phyloP scores from a whole-genome alignment of 2,888 invertebrate species.

The Apodemia zela region DNA sequence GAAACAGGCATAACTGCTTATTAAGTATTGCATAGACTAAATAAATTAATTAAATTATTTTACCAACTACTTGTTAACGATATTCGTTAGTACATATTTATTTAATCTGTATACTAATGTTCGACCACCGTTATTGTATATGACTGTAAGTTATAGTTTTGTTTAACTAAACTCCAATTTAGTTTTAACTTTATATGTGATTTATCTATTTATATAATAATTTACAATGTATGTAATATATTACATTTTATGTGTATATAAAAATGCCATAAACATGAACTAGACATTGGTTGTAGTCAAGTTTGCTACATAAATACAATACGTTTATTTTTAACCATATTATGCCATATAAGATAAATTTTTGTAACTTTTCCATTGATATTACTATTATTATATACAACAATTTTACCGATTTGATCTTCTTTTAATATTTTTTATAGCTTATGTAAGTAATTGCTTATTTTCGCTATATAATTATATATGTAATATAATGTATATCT shows the following conservation, averaged over 20 bases:
- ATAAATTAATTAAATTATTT: constrained; percentile 38
- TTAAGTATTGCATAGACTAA: constrained; percentile 24
- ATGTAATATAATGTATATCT: constrained; percentile 21
- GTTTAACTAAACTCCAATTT: constrained; percentile 35
- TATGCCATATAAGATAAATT: no score
- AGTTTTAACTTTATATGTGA: constrained; percentile 20
- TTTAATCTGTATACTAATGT: constrained; percentile 33
- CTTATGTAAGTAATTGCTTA: constrained; percentile 27
- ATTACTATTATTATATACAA: constrained; percentile 21
- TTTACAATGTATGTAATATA: constrained; percentile 30
- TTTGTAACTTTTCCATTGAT: no score
- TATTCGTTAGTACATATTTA: constrained; percentile 30
- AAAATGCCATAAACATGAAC: neutral
- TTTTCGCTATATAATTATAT: constrained; percentile 25
- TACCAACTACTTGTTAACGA: constrained; percentile 26
- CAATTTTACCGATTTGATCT: constrained; percentile 30
- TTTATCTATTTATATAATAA: constrained; percentile 27
- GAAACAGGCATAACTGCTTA: constrained; percentile 54
- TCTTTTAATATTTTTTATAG: constrained; percentile 33
- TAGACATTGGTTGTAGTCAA: neutral
- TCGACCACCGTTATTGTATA: constrained; percentile 48
- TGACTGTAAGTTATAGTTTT: constrained; percentile 36
- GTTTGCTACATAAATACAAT: no score
- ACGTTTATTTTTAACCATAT: neutral
- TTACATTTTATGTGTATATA: constrained; percentile 19